These are phyloP conservation scores for Istiophorus platypterus DNA, from an alignment of 2,113 vertebrate species.

Conservation along the genomic window DNA sequence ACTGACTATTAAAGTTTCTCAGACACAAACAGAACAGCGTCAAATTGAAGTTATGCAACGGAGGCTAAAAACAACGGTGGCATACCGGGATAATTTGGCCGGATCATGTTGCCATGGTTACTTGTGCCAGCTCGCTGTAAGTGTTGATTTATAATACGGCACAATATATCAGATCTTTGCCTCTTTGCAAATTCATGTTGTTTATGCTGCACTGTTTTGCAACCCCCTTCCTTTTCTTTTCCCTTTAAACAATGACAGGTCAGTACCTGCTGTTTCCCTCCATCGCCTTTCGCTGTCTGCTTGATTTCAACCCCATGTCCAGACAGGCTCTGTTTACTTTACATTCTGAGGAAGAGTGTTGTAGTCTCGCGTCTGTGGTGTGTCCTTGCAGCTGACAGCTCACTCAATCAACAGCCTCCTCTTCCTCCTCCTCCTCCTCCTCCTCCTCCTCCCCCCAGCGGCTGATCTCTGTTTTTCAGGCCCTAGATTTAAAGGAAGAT, in stretches of 20 bases:
- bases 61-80: background rate
- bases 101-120: background rate
- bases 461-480: background rate
- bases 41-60: background rate
- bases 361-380: conserved; percentile 19
- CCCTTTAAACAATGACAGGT: background rate
- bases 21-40: background rate
- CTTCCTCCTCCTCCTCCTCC: conserved; percentile 7
- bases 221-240: too few species aligned
- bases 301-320: conserved; percentile 47
- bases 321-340: conserved; percentile 60
- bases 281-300: conserved; percentile 23
- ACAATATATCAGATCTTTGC: background rate
- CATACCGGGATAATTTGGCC: background rate
- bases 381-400: conserved; percentile 40
- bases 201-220: background rate
- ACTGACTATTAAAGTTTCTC: background rate
- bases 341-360: conserved; percentile 41
- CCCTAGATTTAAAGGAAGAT: background rate
- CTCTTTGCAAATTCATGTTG: background rate
- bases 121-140: background rate
- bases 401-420: conserved; percentile 23
- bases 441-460: background rate
- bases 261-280: conserved; percentile 38
- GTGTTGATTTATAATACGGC: background rate